Evolutionary conservation across 2,113 vertebrate species (phyloP).

Genomic region (Lagopus muta): DNA sequence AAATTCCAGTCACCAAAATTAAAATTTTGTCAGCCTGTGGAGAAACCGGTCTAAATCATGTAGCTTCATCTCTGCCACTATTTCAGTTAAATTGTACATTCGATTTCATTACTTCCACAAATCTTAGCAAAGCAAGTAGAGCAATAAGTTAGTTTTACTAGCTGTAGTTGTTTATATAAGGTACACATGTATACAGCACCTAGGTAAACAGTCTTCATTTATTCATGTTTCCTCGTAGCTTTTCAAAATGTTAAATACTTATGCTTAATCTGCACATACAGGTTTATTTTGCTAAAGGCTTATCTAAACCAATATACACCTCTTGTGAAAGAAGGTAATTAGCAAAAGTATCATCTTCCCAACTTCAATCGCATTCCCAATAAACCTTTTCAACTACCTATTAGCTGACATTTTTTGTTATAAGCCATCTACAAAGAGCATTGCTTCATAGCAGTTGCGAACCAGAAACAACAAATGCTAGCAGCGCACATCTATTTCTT

Average conservation of each 20-base stretch:
- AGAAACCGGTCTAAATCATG: background rate
- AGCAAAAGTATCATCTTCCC: background rate
- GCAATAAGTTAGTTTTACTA: background rate
- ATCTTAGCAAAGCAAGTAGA: background rate
- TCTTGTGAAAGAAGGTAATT: background rate
- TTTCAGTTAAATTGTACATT: background rate
- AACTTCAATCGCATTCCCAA: background rate
- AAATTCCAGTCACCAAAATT: background rate
- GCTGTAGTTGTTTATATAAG: background rate
- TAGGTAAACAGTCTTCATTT: background rate
- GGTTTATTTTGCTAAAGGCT: background rate
- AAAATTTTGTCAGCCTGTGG: rapidly evolving
- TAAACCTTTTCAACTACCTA: background rate
- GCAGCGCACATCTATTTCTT: background rate
- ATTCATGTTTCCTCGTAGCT: background rate
- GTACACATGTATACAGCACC: background rate
- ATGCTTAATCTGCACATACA: background rate
- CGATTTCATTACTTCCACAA: background rate
- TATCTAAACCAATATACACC: background rate
- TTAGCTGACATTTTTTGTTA: rapidly evolving
- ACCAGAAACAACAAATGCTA: background rate
- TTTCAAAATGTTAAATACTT: background rate
- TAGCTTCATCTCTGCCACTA: background rate
- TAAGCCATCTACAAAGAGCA: background rate
- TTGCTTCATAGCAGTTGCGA: background rate